phyloP scores from a whole-genome alignment of 1,140 invertebrate species.

The Belonocnema kinseyi region DNA sequence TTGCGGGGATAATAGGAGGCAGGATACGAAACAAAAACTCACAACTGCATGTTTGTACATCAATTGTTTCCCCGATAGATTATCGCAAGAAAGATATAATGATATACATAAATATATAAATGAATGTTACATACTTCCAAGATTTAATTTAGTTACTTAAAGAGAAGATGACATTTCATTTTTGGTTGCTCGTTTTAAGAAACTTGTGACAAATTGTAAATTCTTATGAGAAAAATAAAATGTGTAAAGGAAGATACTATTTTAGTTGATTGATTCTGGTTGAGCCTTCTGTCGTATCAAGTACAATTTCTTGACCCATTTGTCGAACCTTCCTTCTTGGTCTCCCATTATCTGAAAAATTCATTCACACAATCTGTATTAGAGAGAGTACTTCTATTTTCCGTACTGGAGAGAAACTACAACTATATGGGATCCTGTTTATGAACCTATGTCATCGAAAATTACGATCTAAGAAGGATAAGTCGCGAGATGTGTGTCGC shows the following conservation, averaged over 20 bases:
- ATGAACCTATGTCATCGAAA: too few species aligned
- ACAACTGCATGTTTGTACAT: not conserved
- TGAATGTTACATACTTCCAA: not conserved
- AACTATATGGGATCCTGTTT: too few species aligned
- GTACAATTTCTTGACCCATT: constrained; percentile 75
- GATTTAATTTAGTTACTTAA: not conserved
- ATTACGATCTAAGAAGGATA: too few species aligned
- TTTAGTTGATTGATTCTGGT: constrained; percentile 45
- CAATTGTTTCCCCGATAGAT: not conserved
- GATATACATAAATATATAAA: not conserved
- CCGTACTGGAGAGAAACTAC: too few species aligned
- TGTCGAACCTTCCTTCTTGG: constrained; percentile 71
- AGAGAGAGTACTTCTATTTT: not conserved
- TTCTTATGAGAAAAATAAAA: constrained; percentile 55
- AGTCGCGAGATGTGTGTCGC: too few species aligned
- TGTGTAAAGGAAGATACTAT: constrained; percentile 20
- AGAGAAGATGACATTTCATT: not conserved
- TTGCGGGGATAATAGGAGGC: too few species aligned
- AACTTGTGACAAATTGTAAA: constrained; percentile 49
- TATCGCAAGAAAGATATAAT: not conserved
- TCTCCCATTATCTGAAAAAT: constrained; percentile 69
- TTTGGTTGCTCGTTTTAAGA: not conserved
- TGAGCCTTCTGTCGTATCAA: constrained; percentile 72
- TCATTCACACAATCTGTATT: not conserved
- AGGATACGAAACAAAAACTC: too few species aligned